phyloP scores from a whole-genome alignment of 2,797 vertebrate genomes.

The Carapus acus region DNA sequence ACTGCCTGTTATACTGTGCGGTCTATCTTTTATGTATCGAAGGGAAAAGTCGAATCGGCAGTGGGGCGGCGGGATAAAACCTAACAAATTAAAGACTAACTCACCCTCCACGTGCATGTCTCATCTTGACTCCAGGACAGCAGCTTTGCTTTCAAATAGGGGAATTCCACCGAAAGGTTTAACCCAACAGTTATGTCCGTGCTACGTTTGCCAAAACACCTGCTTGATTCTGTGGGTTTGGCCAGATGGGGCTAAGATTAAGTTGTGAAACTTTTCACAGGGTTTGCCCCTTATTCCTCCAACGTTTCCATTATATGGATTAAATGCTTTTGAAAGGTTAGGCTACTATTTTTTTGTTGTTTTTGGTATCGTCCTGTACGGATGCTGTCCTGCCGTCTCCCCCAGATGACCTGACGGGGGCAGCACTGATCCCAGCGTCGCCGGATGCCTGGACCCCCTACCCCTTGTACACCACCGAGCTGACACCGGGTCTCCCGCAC shows the following conservation, averaged over 20 bases:
- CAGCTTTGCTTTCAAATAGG: slow-evolving; percentile 49
- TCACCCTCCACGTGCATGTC: slow-evolving; percentile 73
- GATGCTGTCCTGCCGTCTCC: slow-evolving; percentile 26
- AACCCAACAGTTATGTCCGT: slow-evolving; percentile 20
- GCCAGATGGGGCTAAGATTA: slow-evolving; percentile 4
- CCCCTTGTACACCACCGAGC: slow-evolving; percentile 92
- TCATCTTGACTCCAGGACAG: slow-evolving; percentile 51
- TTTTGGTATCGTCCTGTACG: slow-evolving; percentile 18
- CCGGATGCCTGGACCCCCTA: slow-evolving; percentile 97
- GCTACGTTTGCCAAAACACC: slow-evolving; percentile 34
- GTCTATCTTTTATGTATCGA: slow-evolving; percentile 19
- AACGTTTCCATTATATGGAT: no score
- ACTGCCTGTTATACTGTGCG: slow-evolving; percentile 20
- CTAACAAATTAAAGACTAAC: slow-evolving; percentile 68
- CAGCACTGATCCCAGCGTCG: slow-evolving; percentile 92
- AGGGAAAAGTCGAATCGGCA: slow-evolving; percentile 18
- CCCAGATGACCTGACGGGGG: slow-evolving; percentile 94
- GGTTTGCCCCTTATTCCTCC: slow-evolving; percentile 1
- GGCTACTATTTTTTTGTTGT: background rate
- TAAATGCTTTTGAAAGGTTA: no score
- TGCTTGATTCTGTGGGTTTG: slow-evolving; percentile 20
- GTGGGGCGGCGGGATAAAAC: slow-evolving; percentile 3
- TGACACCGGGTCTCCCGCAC: slow-evolving; percentile 92
- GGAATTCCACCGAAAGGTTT: slow-evolving; percentile 24
- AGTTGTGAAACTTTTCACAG: background rate